Evolutionary conservation across 1,140 invertebrate genomes (phyloP), one percentile per base, ranked within the genome.

Genomic region (Bicyclus anynana): DNA sequence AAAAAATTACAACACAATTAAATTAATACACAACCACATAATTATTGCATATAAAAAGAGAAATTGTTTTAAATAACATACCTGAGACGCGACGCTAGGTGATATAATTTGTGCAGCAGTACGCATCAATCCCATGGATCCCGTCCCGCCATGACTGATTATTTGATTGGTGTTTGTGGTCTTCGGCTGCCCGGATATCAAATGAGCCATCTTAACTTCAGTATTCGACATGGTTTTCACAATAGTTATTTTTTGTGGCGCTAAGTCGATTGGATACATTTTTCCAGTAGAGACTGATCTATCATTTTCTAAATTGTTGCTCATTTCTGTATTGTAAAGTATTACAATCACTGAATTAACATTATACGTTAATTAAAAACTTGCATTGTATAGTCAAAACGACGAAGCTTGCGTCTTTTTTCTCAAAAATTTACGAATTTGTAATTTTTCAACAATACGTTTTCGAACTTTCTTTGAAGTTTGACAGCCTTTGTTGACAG

Each of bases 241-340:
- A 20, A 88, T 86, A 66, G 84, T 87, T 49, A 88, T 88, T 72
- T 88, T 88, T 69, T 84, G 84, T 52, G 84, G 83, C 38, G 85
- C 85, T 73, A 88, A 84, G 77, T 88, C 85, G 58, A 88, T 88
- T 37, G 85, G 85, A 83, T 87, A 86, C 85, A 88, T 86, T 81
- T 88, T 87, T 59, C 72, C 72, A 76, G 75, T 73, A 61, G 80
- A 69, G 49, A 79, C 56, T 50, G 85, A 77, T 64, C 83, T 80
- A 63, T 88, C 85, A 72, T 74, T 80, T 62, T 88, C 85, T 59
- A 86, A 70, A 75, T 85, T 86, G 51, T 74, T 79, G 63, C 74
- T 85, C 85, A 88, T 73, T 62, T 63, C 53, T 26, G 9, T 49
- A 16, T 33, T 33, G 16, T 27, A 49, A 29, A 20, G 48, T 42